Evolutionary conservation across 2,797 vertebrate genomes (phyloP).

Genomic region (Limnodromus scolopaceus): DNA sequence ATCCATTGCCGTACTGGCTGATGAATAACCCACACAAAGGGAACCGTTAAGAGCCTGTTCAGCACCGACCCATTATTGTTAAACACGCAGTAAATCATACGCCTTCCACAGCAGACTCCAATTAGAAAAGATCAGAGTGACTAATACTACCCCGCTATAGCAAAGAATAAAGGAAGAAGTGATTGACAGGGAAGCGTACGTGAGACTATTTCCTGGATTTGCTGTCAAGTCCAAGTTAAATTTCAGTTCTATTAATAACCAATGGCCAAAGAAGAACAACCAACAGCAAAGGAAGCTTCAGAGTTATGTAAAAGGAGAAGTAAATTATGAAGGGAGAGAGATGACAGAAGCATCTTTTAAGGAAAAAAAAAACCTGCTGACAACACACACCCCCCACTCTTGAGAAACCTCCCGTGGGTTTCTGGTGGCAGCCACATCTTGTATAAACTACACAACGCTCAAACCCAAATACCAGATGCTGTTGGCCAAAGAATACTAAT

Average conservation of each 20-base stretch:
- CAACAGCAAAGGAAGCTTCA: neutral
- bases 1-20: neutral
- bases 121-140: neutral
- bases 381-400: neutral
- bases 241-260: neutral
- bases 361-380: neutral
- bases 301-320: neutral
- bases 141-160: neutral
- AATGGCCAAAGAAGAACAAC: neutral
- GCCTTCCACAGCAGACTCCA: neutral
- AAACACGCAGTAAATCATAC: neutral
- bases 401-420: neutral
- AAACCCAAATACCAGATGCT: neutral
- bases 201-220: neutral
- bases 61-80: neutral
- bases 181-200: neutral
- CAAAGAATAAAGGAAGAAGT: neutral
- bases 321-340: neutral
- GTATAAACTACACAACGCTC: neutral
- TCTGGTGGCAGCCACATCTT: neutral
- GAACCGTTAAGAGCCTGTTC: neutral
- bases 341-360: neutral
- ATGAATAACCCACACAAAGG: constrained; percentile 26
- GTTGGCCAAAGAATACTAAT: neutral
- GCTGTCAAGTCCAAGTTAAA: neutral